Evolutionary conservation across 64 coral and sea anemone species (phyloP).

Genomic region (Pocillopora verrucosa): DNA sequence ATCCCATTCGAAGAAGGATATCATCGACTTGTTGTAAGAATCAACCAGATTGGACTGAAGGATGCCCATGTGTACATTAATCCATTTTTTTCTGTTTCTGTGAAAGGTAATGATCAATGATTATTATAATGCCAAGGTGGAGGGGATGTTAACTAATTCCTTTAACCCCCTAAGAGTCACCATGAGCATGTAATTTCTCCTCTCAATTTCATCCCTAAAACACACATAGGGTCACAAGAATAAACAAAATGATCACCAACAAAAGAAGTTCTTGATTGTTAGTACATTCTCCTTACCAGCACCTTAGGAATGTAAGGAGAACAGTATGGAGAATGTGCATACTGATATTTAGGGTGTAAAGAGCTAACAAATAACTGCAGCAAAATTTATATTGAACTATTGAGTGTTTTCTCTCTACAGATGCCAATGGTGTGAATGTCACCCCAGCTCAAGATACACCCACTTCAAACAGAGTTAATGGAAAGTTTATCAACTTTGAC

Average conservation of each 20-base stretch:
- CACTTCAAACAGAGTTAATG: conserved; percentile 79
- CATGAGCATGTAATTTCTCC: no score
- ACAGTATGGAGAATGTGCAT: no score
- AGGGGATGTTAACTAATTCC: no score
- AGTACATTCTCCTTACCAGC: no score
- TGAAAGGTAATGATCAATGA: conserved; percentile 57
- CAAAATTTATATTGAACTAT: neutral
- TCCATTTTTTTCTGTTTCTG: conserved; percentile 72
- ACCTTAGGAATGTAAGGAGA: no score
- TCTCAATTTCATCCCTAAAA: no score
- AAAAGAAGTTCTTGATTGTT: no score
- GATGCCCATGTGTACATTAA: conserved; percentile 78
- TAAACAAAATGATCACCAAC: no score
- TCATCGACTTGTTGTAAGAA: conserved; percentile 23
- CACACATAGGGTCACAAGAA: no score
- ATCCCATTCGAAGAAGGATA: no score
- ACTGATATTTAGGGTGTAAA: neutral
- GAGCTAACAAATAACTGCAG: neutral
- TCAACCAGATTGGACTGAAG: conserved; percentile 82
- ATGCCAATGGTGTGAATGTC: conserved; percentile 72
- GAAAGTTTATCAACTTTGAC: conserved; percentile 75
- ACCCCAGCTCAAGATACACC: conserved; percentile 74
- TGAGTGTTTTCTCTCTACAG: neutral
- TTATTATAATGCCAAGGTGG: no score
- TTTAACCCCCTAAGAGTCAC: no score